Base-by-base conservation (phyloP, 2,888 invertebrate species). In the Drosophila fulvimacula region DNA sequence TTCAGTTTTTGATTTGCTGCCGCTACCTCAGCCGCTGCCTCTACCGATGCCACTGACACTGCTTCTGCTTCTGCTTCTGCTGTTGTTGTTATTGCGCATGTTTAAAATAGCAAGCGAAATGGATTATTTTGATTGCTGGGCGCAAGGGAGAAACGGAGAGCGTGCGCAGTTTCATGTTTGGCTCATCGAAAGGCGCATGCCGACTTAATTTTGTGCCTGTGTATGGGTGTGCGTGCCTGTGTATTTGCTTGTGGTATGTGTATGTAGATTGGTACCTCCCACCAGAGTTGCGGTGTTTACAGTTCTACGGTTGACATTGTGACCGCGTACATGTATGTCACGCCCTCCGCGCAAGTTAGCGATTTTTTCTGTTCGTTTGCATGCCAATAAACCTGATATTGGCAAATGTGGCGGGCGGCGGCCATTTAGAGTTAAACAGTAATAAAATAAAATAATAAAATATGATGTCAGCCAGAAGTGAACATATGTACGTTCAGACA, bases 51-150 rank as follows among this genome's bases (percentile, higher is more conserved):
- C 60, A 17, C 30, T 76, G 65, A 58, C 41, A 52, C 53, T 66
- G 27, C 13, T 19, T 24, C 36, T 77, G 63, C 62, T 32, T 55
- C 42, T 64, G 52, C 19, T 38, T 38, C 42, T 70, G 59, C 51
- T 69, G 53, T 55, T 67, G 58, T 77, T 74, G 68, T 73, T 66
- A 73, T 73, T 70, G 82, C 79, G 76, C 76, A 76, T 84, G 87
- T 82, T 84, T 87, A 84, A 84, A 84, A 84, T 80, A 84, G 87
- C 84, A 73, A 69, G 81, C 78, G 80, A 77, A 81, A 84, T 84
- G 84, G 84, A 84, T 84, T 84, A 84, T 52, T 52, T 17, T 38
- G 36, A n/a, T 27, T 38, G 80, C 76, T 71, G 60, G 76, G 69
- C 77, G 71, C 49, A 51, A 38, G 65, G 69, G 75, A 65, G 44